Conservation (phyloP, 2,113 vertebrate genomes). For the Pheucticus melanocephalus region DNA sequence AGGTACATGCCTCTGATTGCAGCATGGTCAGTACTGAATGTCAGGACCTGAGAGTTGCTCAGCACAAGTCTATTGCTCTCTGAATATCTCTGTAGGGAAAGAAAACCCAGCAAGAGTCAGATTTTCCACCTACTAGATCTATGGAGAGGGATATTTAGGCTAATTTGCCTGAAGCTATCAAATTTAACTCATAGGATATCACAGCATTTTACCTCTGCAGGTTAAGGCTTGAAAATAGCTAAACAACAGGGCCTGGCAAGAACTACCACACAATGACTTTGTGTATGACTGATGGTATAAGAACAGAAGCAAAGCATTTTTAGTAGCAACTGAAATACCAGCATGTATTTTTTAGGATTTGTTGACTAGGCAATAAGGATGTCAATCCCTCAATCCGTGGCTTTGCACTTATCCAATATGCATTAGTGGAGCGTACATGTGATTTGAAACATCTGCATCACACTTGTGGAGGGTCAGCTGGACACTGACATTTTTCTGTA, state of each 20-base stretch:
- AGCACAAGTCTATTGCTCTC: background rate
- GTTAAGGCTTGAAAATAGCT: background rate
- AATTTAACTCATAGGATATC: background rate
- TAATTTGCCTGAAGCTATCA: background rate
- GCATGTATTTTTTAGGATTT: background rate
- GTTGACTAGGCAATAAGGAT: background rate
- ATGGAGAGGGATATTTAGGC: background rate
- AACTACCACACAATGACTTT: background rate
- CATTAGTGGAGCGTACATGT: background rate
- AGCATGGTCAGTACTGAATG: background rate
- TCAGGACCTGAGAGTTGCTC: background rate
- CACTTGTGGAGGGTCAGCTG: background rate
- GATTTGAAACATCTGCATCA: conserved; percentile 28
- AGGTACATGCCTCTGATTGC: background rate
- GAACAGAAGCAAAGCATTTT: background rate
- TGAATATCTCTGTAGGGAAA: background rate
- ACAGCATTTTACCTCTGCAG: background rate
- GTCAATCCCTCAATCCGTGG: background rate
- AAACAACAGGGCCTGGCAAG: background rate
- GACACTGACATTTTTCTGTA: background rate
- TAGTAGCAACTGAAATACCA: background rate
- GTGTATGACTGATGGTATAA: background rate
- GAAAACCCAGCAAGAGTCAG: background rate
- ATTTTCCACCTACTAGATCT: background rate
- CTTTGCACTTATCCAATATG: background rate